phyloP scores from a whole-genome alignment of 1,140 invertebrate genomes.

The Phortica variegata region DNA sequence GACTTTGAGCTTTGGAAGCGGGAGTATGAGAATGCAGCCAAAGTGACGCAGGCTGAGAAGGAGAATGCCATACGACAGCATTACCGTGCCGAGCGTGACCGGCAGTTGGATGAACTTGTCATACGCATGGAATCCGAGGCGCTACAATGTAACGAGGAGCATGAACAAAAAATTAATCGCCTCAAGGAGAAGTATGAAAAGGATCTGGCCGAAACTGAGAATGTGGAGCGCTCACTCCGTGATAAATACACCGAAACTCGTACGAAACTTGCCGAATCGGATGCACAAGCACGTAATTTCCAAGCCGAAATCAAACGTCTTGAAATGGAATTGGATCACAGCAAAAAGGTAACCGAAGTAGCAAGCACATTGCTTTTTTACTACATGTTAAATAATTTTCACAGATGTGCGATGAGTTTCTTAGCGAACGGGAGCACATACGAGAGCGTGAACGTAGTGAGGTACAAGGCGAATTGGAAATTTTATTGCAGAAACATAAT shows the following conservation, averaged over 20 bases:
- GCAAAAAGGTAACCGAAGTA: slow-evolving; percentile 61
- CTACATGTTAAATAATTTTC: too few relatives aligned
- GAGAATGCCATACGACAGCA: slow-evolving; percentile 64
- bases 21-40: slow-evolving; percentile 63
- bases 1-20: slow-evolving; percentile 62
- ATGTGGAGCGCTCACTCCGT: slow-evolving; percentile 59
- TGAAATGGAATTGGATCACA: slow-evolving; percentile 60
- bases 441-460: slow-evolving; percentile 60
- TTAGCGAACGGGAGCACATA: slow-evolving; percentile 58
- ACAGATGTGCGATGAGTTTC: slow-evolving; percentile 59
- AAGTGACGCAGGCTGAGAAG: slow-evolving; percentile 60
- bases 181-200: slow-evolving; percentile 73
- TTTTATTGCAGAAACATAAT: slow-evolving; percentile 55
- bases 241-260: slow-evolving; percentile 61
- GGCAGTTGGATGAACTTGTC: slow-evolving; percentile 68
- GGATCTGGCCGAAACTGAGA: slow-evolving; percentile 67
- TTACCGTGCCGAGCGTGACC: slow-evolving; percentile 64
- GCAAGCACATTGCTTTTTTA: slow-evolving; percentile 2
- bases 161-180: slow-evolving; percentile 68
- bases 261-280: slow-evolving; percentile 60
- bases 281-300: slow-evolving; percentile 61
- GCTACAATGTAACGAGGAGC: slow-evolving; percentile 58
- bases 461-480: slow-evolving; percentile 58
- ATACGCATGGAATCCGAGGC: slow-evolving; percentile 65
- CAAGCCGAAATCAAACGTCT: slow-evolving; percentile 58